phyloP scores from a whole-genome alignment of 2,888 invertebrate genomes.

The Cryptocheilus praepositus region DNA sequence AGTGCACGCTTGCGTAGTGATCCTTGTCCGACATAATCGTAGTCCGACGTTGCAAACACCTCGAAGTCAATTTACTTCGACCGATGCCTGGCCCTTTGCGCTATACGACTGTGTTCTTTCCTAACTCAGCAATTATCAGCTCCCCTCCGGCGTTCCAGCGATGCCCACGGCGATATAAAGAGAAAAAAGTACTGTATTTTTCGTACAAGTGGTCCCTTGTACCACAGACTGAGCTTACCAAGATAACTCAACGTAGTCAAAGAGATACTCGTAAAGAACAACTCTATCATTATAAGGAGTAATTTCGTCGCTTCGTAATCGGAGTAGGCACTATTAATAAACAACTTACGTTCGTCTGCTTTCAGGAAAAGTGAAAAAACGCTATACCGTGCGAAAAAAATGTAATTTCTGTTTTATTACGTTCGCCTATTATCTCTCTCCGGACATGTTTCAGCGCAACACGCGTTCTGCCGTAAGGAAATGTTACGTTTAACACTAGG shows the following conservation, averaged over 20 bases:
- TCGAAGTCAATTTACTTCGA: slow-evolving; percentile 42
- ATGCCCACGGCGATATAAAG: slow-evolving; percentile 29
- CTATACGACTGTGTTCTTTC: slow-evolving; percentile 10
- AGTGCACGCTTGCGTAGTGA: slow-evolving; percentile 34
- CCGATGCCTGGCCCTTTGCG: slow-evolving; percentile 25
- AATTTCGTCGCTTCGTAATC: slow-evolving; percentile 18
- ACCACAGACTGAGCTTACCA: slow-evolving; percentile 47
- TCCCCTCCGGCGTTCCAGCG: slow-evolving; percentile 41
- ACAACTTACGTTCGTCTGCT: too few relatives aligned
- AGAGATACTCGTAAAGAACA: slow-evolving; percentile 8
- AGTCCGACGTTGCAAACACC: slow-evolving; percentile 15
- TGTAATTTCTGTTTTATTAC: too few relatives aligned
- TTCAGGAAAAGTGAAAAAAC: too few relatives aligned
- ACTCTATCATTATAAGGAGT: not conserved
- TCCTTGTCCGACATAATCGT: slow-evolving; percentile 14
- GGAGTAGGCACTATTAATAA: slow-evolving; percentile 24
- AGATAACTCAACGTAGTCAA: slow-evolving; percentile 21
- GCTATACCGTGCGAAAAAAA: too few relatives aligned
- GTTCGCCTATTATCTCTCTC: too few relatives aligned
- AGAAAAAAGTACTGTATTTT: slow-evolving; percentile 32
- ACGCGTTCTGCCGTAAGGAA: too few relatives aligned
- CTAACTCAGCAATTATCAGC: too few relatives aligned
- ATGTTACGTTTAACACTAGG: too few relatives aligned
- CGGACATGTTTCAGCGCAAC: too few relatives aligned
- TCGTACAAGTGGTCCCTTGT: slow-evolving; percentile 38